Evolutionary conservation across 64 coral and sea anemone genomes (phyloP), one percentile per base, ranked within the genome.

Genomic region (Catalaphyllia jardinei): DNA sequence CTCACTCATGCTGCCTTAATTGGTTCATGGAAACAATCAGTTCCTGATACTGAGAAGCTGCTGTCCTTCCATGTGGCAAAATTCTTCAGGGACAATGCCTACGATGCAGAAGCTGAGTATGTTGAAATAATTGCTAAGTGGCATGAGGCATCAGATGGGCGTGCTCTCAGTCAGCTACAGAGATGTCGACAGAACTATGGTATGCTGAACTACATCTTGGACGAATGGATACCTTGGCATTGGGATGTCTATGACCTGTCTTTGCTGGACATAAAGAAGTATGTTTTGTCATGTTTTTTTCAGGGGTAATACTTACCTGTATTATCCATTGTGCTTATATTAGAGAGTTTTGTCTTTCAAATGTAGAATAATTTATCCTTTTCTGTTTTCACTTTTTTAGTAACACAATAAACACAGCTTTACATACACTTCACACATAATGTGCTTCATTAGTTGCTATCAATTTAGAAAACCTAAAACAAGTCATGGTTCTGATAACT

Each of bases 211-310:
- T 88, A 88, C 22, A 50, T 96, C 28, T 73, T 92, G 12, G 90
- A 92, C 74, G 94, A 89, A 29, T 92, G 90, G 80, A 92, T 96
- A 31, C 94, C 94, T n/a, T 96, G 94, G 90, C 80, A 92, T 63
- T 19, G 31, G 14, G 77, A 30, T 27, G 73, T 60, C 24, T 87
- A 87, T 67, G 88, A 94, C 38, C 81, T 87, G 17, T 90, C 93
- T 46, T 87, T 75, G 8, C 91, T 91, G 78, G 93, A 91, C 25
- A 91, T 91, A 77, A 91, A 94, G 33, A 69, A 88, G 83, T 28
- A 27, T 35, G 33, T 35, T 35, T 35, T 35, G 33, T 35, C 3
- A 35, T 35, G 33, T 35, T 35, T 35, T 35, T 35, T 35, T 35
- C 33, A 35, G 33, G 33, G 33, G 33, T 35, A 35, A 35, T 35